phyloP scores from a whole-genome alignment of 2,797 vertebrate species.

The Typhlichthys subterraneus region DNA sequence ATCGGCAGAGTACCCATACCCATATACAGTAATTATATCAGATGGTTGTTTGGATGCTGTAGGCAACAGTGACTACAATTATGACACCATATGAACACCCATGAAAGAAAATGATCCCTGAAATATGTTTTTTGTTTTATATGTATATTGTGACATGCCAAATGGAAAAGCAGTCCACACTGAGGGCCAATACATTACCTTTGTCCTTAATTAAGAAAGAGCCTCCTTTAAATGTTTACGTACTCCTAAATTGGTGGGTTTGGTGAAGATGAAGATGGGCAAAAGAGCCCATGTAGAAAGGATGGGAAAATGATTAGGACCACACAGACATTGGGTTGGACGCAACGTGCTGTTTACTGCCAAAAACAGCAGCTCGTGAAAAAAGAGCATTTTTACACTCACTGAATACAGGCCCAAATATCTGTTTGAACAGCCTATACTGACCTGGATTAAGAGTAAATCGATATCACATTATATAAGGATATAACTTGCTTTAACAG shows the following conservation, averaged over 20 bases:
- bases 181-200: conserved; percentile 3
- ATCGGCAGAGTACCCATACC: conserved; percentile 44
- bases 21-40: conserved; percentile 60
- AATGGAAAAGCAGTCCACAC: conserved; percentile 8
- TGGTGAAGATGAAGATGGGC: conserved; percentile 36
- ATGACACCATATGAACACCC: conserved; percentile 58
- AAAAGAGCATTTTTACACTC: conserved; percentile 55
- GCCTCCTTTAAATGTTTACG: conserved; percentile 22
- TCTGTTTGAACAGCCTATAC: conserved; percentile 36
- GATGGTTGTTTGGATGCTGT: conserved; percentile 39
- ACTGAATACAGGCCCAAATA: conserved; percentile 23
- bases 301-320: conserved; percentile 46
- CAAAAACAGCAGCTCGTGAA: conserved; percentile 63
- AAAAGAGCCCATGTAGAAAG: conserved; percentile 32
- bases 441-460: conserved; percentile 49
- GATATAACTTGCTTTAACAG: conserved; percentile 26
- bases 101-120: conserved; percentile 17
- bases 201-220: conserved; percentile 23
- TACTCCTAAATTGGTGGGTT: conserved; percentile 36
- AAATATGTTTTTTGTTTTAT: background rate
- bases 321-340: conserved; percentile 55
- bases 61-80: conserved; percentile 54
- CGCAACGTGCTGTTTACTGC: conserved; percentile 46
- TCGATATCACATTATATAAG: conserved; percentile 42
- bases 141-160: conserved; percentile 6